Conservation (phyloP, 2,888 invertebrate genomes). For the Spilarctia lutea region DNA sequence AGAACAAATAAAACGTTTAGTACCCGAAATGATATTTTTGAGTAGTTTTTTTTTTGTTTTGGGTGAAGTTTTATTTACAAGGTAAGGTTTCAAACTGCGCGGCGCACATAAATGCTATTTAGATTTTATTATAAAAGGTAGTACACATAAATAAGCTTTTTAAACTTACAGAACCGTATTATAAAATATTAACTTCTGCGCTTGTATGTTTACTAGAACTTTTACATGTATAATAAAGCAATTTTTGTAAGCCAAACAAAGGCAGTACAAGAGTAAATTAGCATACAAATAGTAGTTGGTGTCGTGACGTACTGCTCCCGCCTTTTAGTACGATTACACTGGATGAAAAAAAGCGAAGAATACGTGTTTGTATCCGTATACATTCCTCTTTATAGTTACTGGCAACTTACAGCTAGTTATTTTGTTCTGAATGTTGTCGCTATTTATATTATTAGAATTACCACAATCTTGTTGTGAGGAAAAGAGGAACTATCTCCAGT, state of each 20-base stretch:
- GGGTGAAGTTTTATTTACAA: background rate
- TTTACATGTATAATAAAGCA: constrained; percentile 48
- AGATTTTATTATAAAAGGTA: background rate
- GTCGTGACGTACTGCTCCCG: constrained; percentile 56
- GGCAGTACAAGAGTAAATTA: constrained; percentile 60
- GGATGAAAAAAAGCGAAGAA: constrained; percentile 47
- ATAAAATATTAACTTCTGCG: constrained; percentile 13
- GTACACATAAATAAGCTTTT: background rate
- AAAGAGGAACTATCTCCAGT: background rate
- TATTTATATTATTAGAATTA: background rate
- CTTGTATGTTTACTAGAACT: constrained; percentile 36
- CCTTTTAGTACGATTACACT: constrained; percentile 71
- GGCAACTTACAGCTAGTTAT: background rate
- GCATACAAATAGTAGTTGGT: constrained; percentile 70
- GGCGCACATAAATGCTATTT: background rate
- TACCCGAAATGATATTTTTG: background rate
- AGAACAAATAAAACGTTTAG: background rate
- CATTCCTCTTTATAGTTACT: constrained; percentile 11
- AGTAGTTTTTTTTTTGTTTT: background rate
- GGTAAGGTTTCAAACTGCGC: background rate
- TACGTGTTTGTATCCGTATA: constrained; percentile 28
- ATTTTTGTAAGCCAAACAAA: constrained; percentile 57
- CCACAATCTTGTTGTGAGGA: background rate
- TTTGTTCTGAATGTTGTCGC: background rate
- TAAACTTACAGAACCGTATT: background rate